Conservation (phyloP, 2,113 vertebrate species). For the Piliocolobus tephrosceles region DNA sequence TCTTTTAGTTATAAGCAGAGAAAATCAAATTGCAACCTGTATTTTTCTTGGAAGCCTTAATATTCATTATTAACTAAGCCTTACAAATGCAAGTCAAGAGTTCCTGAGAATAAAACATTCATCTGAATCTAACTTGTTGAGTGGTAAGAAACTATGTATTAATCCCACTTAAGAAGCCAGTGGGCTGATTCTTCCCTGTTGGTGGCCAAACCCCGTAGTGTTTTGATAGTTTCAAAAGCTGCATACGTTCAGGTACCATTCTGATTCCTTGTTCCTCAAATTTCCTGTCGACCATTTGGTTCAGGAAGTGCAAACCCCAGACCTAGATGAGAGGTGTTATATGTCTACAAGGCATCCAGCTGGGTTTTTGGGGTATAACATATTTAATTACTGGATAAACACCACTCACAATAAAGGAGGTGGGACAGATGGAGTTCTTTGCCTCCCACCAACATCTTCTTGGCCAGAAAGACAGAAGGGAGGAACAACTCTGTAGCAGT, state of each 20-base stretch:
- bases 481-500: not conserved
- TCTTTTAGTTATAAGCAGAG: not conserved
- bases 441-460: not conserved
- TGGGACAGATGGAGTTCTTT: not conserved
- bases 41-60: not conserved
- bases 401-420: not conserved
- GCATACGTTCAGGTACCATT: not conserved
- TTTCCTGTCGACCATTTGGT: not conserved
- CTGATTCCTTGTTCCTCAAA: not conserved
- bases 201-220: not conserved
- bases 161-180: not conserved
- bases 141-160: not conserved
- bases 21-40: not conserved
- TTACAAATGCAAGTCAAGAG: not conserved
- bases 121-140: not conserved
- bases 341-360: not conserved
- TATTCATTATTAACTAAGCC: not conserved
- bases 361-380: not conserved
- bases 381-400: constrained; percentile 33
- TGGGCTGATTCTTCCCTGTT: not conserved
- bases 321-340: not conserved
- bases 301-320: not conserved
- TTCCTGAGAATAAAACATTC: not conserved
- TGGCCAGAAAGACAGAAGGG: not conserved
- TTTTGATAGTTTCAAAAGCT: not conserved